phyloP scores from a whole-genome alignment of 2,797 vertebrate genomes.

The Chelon auratus region DNA sequence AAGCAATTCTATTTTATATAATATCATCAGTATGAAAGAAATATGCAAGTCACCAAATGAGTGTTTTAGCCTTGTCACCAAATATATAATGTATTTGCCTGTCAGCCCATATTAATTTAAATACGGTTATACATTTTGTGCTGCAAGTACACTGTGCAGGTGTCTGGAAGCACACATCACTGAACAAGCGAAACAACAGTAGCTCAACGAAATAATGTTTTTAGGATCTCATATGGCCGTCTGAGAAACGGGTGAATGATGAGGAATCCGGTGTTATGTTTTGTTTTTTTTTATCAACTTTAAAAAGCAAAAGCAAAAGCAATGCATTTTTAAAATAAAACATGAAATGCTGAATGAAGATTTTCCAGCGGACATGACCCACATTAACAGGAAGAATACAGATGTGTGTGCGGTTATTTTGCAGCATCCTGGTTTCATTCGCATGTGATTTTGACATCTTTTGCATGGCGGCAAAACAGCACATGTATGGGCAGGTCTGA shows the following conservation, averaged over 20 bases:
- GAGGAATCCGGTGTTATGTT: not conserved
- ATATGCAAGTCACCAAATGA: not conserved
- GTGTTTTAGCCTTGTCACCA: not conserved
- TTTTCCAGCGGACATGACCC: not conserved
- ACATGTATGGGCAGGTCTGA: not conserved
- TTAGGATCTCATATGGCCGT: not conserved
- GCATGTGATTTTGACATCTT: not conserved
- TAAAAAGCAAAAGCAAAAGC: too few species aligned
- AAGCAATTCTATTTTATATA: not conserved
- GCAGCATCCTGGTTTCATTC: not conserved
- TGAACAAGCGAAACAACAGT: not conserved
- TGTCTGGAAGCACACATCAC: not conserved
- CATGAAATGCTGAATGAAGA: not conserved
- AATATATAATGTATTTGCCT: not conserved
- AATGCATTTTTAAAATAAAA: too few species aligned
- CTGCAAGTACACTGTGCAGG: not conserved
- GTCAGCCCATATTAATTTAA: not conserved
- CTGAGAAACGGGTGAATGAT: not conserved
- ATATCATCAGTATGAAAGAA: not conserved
- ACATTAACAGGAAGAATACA: not conserved
- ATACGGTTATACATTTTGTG: too few species aligned
- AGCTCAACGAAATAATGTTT: not conserved
- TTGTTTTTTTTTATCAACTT: too few species aligned
- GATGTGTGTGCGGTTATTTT: not conserved
- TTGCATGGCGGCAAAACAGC: not conserved